These are phyloP conservation scores for Torymus auratus DNA, from an alignment of 2,888 invertebrate species.

Conservation along the genomic window DNA sequence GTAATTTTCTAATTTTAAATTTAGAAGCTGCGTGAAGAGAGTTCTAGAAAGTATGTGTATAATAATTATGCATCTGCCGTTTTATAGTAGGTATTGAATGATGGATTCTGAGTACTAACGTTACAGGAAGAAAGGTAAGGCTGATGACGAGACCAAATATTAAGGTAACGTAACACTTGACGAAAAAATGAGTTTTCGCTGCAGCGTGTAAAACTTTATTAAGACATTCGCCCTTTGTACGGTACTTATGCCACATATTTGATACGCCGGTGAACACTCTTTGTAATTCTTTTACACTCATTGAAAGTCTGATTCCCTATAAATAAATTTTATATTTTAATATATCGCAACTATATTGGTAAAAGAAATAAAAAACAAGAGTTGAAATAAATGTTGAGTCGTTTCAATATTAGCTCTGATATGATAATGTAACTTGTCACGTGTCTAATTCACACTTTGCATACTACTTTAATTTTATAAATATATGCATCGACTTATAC, in stretches of 20 bases:
- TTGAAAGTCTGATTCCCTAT: not conserved
- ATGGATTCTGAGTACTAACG: not conserved
- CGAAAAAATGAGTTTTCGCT: not conserved
- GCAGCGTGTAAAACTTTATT: not conserved
- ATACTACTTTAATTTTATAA: not conserved
- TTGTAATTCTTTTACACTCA: not conserved
- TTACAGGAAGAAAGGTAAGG: not conserved
- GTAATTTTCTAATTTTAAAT: not conserved
- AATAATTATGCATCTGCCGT: not conserved
- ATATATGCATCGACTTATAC: not conserved
- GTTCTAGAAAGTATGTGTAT: not conserved
- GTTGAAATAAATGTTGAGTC: no score
- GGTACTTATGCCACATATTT: slow-evolving; percentile 1
- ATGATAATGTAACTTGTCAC: no score
- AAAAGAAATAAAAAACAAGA: not conserved
- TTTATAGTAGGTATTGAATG: no score
- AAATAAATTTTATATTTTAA: not conserved
- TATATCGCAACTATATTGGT: not conserved
- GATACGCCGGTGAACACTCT: not conserved
- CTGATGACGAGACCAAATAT: not conserved
- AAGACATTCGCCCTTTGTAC: not conserved
- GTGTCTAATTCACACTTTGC: no score
- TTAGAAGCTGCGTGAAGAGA: not conserved
- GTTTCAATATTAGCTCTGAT: no score
- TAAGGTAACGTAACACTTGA: not conserved